Conservation (phyloP, 2,113 vertebrate species). For the Ailurus styani region DNA sequence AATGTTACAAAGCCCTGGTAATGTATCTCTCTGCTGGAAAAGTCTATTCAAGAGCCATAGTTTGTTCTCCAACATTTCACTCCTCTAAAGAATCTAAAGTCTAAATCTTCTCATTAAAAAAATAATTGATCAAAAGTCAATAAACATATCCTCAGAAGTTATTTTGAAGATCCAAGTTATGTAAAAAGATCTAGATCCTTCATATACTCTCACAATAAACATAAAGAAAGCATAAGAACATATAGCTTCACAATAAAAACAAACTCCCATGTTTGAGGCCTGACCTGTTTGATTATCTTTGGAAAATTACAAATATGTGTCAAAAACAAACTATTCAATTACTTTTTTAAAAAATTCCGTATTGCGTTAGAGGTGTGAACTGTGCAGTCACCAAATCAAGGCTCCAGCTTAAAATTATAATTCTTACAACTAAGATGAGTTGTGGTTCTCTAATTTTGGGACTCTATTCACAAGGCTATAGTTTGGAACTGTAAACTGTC, state of each 20-base stretch:
- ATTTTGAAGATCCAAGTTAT: neutral
- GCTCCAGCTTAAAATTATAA: neutral
- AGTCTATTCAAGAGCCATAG: conserved; percentile 42
- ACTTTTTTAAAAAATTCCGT: neutral
- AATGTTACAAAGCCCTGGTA: conserved; percentile 41
- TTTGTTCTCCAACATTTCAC: conserved; percentile 44
- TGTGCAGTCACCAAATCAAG: neutral
- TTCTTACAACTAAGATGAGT: neutral
- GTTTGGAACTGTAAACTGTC: neutral
- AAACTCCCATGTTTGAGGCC: neutral
- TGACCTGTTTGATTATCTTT: neutral
- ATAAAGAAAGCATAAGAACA: neutral
- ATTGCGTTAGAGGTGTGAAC: neutral
- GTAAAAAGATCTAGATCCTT: neutral
- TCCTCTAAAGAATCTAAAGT: conserved; percentile 56
- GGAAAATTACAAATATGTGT: neutral
- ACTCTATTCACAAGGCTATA: neutral
- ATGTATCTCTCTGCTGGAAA: conserved; percentile 61
- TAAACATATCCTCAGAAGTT: neutral
- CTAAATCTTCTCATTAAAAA: conserved; percentile 34
- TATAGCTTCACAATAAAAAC: neutral
- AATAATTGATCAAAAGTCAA: neutral
- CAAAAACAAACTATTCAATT: neutral
- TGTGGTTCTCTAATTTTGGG: neutral
- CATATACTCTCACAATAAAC: neutral